Evolutionary conservation across 2,797 vertebrate species (phyloP).

Genomic region (Remorina albescens): DNA sequence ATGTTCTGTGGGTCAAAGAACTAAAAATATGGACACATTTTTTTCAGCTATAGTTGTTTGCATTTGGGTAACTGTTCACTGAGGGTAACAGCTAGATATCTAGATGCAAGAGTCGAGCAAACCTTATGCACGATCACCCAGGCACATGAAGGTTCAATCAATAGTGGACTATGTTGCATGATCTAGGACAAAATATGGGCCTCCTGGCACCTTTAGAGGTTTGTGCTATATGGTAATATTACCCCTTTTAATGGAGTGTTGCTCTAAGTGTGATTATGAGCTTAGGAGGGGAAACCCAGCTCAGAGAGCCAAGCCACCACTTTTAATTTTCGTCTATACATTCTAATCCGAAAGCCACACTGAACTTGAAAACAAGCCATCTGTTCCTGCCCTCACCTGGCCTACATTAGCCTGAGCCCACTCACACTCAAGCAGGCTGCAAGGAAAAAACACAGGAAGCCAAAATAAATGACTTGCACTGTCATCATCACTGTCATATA

Average conservation of each 20-base stretch:
- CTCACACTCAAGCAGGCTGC: slow-evolving; percentile 36
- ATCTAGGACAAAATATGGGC: slow-evolving; percentile 14
- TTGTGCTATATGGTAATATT: slow-evolving; percentile 46
- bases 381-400: slow-evolving; percentile 70
- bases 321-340: slow-evolving; percentile 78
- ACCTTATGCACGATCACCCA: not conserved
- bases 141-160: no score
- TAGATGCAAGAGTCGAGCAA: not conserved
- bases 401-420: slow-evolving; percentile 66
- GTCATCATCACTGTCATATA: slow-evolving; percentile 60
- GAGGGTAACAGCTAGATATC: not conserved
- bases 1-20: not conserved
- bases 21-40: not conserved
- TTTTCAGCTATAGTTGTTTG: not conserved
- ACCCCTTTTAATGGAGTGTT: slow-evolving; percentile 51
- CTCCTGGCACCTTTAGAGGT: slow-evolving; percentile 27
- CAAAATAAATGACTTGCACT: slow-evolving; percentile 54
- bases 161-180: not conserved
- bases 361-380: slow-evolving; percentile 79
- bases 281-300: slow-evolving; percentile 58
- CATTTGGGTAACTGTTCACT: not conserved
- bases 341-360: slow-evolving; percentile 71
- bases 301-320: slow-evolving; percentile 64
- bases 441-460: slow-evolving; percentile 3
- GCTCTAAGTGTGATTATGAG: slow-evolving; percentile 61